phyloP scores from a whole-genome alignment of 30 jellyfish, hydroid and myxozoan genomes.

The Haliclystus octoradiatus region DNA sequence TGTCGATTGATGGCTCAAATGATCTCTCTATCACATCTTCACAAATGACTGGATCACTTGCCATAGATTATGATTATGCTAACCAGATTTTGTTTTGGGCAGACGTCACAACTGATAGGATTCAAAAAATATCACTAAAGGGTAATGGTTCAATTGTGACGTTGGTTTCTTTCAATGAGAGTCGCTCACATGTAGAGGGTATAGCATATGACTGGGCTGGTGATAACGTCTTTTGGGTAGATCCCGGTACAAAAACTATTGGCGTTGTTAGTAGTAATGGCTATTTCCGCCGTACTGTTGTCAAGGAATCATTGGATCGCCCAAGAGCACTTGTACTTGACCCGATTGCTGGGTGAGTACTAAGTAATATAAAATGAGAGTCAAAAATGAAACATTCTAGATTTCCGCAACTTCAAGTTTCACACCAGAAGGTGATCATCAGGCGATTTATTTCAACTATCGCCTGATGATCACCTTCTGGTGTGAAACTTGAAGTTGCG shows the following conservation, averaged over 20 bases:
- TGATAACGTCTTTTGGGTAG: slow-evolving; percentile 52
- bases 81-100: slow-evolving; percentile 59
- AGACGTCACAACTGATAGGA: slow-evolving; percentile 58
- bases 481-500: no score
- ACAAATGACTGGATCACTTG: slow-evolving; percentile 39
- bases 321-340: slow-evolving; percentile 81
- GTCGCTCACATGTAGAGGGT: slow-evolving; percentile 70
- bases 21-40: slow-evolving; percentile 14
- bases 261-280: slow-evolving; percentile 41
- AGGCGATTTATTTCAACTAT: no score
- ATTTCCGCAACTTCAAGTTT: no score
- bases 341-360: slow-evolving; percentile 74
- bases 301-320: slow-evolving; percentile 34
- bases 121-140: slow-evolving; percentile 16
- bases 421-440: no score
- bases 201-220: slow-evolving; percentile 86
- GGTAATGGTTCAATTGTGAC: slow-evolving; percentile 50
- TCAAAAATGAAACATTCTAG: no score
- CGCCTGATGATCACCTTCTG: no score
- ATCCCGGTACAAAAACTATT: slow-evolving; percentile 61
- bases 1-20: slow-evolving; percentile 10
- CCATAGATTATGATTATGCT: slow-evolving; percentile 56
- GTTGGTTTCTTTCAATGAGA: slow-evolving; percentile 37
- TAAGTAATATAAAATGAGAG: no score
- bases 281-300: slow-evolving; percentile 6